Evolutionary conservation across 2,113 vertebrate species (phyloP).

Genomic region (Pygathrix nemaeus): DNA sequence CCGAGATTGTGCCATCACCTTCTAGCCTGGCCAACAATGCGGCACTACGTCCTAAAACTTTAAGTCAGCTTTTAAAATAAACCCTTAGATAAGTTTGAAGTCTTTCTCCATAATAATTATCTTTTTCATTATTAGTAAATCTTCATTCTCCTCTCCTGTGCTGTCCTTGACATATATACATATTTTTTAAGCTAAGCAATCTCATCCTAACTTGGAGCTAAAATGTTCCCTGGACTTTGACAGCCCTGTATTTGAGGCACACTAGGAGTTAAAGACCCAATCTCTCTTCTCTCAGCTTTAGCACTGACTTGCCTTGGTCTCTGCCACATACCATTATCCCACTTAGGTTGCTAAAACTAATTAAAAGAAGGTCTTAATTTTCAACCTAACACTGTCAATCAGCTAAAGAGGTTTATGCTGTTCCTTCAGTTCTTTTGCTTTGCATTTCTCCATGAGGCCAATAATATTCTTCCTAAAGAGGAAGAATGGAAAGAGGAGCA

Average conservation of each 20-base stretch:
- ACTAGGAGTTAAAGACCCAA: not conserved
- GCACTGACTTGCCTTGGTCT: not conserved
- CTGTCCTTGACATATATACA: not conserved
- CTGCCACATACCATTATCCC: not conserved
- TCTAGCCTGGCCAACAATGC: no score
- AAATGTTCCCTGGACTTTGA: not conserved
- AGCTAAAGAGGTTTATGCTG: not conserved
- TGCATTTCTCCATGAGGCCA: not conserved
- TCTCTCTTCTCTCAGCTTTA: not conserved
- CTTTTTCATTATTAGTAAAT: slow-evolving; percentile 3
- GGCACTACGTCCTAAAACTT: no score
- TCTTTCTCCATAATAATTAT: not conserved
- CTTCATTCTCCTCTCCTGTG: not conserved
- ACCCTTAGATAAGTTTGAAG: not conserved
- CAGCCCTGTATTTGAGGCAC: not conserved
- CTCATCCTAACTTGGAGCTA: not conserved
- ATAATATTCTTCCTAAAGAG: not conserved
- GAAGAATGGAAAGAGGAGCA: not conserved
- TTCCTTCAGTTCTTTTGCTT: not conserved
- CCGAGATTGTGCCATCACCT: no score
- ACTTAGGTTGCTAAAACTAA: not conserved
- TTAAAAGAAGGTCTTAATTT: slow-evolving; percentile 41
- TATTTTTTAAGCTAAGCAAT: not conserved
- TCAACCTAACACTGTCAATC: not conserved
- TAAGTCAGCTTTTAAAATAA: not conserved